Percentiles rank a stretch among this genome's conserved stretches.
phyloP scores from a whole-genome alignment of 2,113 vertebrate species.

The Podarcis muralis region DNA sequence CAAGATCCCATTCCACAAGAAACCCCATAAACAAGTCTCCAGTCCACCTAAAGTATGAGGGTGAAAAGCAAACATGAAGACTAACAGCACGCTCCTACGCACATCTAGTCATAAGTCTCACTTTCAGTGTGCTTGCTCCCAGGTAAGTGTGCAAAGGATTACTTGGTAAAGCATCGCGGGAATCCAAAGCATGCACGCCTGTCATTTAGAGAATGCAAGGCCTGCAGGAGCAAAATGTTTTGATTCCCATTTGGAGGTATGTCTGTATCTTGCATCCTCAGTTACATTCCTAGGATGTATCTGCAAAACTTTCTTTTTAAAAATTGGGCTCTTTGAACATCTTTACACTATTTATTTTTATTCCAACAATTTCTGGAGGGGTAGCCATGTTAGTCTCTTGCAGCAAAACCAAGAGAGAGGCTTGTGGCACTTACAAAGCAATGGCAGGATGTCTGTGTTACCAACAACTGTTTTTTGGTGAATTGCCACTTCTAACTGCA shows the following conservation, averaged over 20 bases:
- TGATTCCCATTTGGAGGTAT: not conserved
- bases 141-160: not conserved
- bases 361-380: too few relatives aligned
- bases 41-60: not conserved
- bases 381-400: too few relatives aligned
- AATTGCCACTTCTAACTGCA: too few relatives aligned
- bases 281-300: too few relatives aligned
- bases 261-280: not conserved
- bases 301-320: too few relatives aligned
- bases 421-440: too few relatives aligned
- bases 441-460: too few relatives aligned
- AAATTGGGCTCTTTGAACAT: too few relatives aligned
- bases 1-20: too few relatives aligned
- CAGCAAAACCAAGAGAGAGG: too few relatives aligned
- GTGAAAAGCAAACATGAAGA: not conserved
- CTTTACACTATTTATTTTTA: too few relatives aligned
- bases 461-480: too few relatives aligned
- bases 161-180: not conserved
- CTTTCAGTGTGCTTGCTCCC: not conserved
- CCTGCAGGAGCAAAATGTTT: not conserved
- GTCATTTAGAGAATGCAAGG: not conserved
- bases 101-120: not conserved
- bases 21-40: not conserved
- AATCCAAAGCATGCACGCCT: not conserved
- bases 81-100: not conserved